phyloP scores from a whole-genome alignment of 1,140 invertebrate genomes.

The fruit fly (Drosophila melanogaster) region Release_6_plus_ISO1_MT NC_004354.4:21274001-21274500 shows the following conservation, averaged over 20 bases:
- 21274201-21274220: slow-evolving; percentile 5
- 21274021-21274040: slow-evolving; percentile 37
- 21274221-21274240: slow-evolving; percentile 19
- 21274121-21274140: slow-evolving; percentile 46
- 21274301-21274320: too few species aligned
- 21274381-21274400: too few species aligned
- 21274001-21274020: slow-evolving; percentile 24
- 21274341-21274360: too few species aligned
- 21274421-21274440: too few species aligned
- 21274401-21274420: too few species aligned
- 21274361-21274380: too few species aligned
- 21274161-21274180: slow-evolving; percentile 14
- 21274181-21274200: slow-evolving; percentile 28
- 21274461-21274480: not conserved
- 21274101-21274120: slow-evolving; percentile 24
- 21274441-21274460: too few species aligned
- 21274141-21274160: slow-evolving; percentile 28
- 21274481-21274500: not conserved
- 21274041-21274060: slow-evolving; percentile 36
- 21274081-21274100: slow-evolving; percentile 46
- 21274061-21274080: slow-evolving; percentile 26
- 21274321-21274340: too few species aligned
- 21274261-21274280: not conserved
- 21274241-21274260: not conserved
- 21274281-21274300: too few species aligned